Conservation (phyloP, 2,888 invertebrate species). For the Cheilosia soror region DNA sequence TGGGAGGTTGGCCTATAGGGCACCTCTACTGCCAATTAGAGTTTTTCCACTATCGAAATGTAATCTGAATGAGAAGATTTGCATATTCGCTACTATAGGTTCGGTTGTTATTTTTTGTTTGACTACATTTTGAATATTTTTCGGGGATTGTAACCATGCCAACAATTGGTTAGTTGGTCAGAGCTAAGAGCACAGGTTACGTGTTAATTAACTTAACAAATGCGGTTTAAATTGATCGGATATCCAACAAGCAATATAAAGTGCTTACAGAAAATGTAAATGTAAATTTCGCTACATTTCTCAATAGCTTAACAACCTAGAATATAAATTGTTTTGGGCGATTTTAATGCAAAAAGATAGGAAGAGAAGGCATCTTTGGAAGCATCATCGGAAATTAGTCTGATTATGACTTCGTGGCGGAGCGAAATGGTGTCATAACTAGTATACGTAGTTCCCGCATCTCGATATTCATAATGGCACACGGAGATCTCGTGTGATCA, state of each 20-base stretch:
- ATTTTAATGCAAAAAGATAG: no score
- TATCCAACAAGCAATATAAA: background rate
- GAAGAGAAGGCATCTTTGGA: no score
- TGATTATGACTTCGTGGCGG: no score
- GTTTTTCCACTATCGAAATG: constrained; percentile 57
- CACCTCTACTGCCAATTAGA: constrained; percentile 41
- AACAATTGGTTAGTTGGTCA: background rate
- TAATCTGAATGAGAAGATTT: constrained; percentile 55
- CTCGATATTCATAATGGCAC: no score
- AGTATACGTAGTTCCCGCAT: no score
- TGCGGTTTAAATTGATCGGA: background rate
- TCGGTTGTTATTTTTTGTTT: constrained; percentile 1
- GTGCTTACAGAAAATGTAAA: no score
- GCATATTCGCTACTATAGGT: constrained; percentile 46
- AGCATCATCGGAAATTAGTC: no score
- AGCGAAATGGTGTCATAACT: no score
- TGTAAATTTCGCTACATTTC: no score
- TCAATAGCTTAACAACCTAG: no score
- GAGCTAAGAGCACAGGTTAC: background rate
- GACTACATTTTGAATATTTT: constrained; percentile 12
- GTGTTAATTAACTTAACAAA: background rate
- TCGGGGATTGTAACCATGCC: background rate
- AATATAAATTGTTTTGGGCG: no score
- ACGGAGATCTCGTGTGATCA: no score
- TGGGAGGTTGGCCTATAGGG: constrained; percentile 5